Base-by-base conservation (phyloP, 2,113 vertebrate genomes). In the Dissostichus mawsoni region DNA sequence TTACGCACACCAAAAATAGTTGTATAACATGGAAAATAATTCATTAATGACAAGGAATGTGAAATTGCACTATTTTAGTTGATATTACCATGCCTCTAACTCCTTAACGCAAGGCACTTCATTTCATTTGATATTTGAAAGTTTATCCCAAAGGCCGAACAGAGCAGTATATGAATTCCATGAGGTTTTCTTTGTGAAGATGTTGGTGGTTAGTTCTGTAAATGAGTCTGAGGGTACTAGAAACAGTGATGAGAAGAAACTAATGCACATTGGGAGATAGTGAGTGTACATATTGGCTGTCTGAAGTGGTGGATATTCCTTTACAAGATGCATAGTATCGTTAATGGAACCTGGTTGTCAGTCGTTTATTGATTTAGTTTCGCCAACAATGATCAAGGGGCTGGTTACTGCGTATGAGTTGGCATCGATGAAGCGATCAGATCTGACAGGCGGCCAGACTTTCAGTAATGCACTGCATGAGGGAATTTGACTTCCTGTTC, bases 31-130 rank as follows among this genome's bases (percentile, higher is more conserved):
- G 36, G 58, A 82, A 33, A 51, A 82, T 78, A 78, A 87, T 64
- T 88, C 20, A 83, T 83, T 76, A 80, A 83, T 90, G 86, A 94
- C 75, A 48, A 92, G 76, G 91, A 95, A 93, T 95, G 92, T 93
- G 85, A 87, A 93, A 62, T 93, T 93, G 93, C 90, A 93, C 92
- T 92, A 77, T 91, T 88, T 92, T 76, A 76, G 81, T 92, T 92
- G 63, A 72, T 79, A 45, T 57, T 80, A 80, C 57, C 80, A 82
- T 81, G 72, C 81, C 82, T 87, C 57, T 87, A 80, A 90, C 70
- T 86, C 65, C 78, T 83, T 84, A 79, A 84, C 33, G 69, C 85
- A 86, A 84, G 2, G 64, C 83, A 66, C 71, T 78, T 81, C 11
- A 78, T 81, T 79, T 84, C 52, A 76, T 56, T 59, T 8, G 18